Evolutionary conservation across 2,888 invertebrate species (phyloP).

Genomic region (Pollenia amentaria): DNA sequence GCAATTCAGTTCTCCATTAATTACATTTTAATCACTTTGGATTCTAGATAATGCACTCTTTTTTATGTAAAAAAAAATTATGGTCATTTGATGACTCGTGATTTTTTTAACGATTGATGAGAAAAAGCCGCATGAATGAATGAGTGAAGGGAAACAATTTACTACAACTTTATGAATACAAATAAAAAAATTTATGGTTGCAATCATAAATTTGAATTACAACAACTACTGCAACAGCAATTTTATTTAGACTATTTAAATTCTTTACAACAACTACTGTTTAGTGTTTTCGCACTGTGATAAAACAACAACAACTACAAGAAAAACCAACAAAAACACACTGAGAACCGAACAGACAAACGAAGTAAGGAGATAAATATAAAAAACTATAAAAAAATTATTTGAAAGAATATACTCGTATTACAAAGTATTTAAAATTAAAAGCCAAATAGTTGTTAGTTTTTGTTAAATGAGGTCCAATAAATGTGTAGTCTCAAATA

Average conservation of each 20-base stretch:
- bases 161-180: constrained; percentile 47
- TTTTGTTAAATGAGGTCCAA: constrained; percentile 26
- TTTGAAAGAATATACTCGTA: constrained; percentile 6
- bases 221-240: constrained; percentile 32
- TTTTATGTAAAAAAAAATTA: not conserved
- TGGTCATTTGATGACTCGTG: not conserved
- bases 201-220: constrained; percentile 61
- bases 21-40: not conserved
- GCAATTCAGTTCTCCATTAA: not conserved
- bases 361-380: not conserved
- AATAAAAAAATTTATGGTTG: constrained; percentile 60
- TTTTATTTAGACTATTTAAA: constrained; percentile 47
- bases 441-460: constrained; percentile 33
- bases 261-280: constrained; percentile 54
- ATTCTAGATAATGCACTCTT: not conserved
- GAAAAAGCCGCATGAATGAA: constrained; percentile 17
- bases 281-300: constrained; percentile 43
- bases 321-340: not conserved
- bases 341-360: not conserved
- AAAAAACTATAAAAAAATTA: not conserved
- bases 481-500: not conserved
- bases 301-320: constrained; percentile 23
- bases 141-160: constrained; percentile 1
- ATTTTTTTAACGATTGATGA: constrained; percentile 18
- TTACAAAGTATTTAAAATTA: constrained; percentile 37